Conservation (phyloP, 2,888 invertebrate genomes). For the Apamea crenata region DNA sequence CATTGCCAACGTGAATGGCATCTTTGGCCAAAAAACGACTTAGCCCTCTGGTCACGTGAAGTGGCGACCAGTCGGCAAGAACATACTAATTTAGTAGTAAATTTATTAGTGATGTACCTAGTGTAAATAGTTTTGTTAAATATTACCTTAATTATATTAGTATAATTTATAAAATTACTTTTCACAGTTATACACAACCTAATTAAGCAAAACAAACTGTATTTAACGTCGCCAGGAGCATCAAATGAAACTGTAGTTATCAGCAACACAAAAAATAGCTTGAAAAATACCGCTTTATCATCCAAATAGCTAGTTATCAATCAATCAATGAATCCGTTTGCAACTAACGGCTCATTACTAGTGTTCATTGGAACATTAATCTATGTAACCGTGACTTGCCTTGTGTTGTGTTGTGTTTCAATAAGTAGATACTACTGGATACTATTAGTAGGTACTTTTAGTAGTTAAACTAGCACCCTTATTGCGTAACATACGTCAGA, state of each 20-base stretch:
- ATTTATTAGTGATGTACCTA: no score
- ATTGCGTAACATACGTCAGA: no score
- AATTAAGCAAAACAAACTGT: constrained; percentile 5
- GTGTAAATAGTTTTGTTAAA: not conserved
- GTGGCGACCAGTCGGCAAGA: not conserved
- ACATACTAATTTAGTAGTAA: not conserved
- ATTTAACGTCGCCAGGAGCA: not conserved
- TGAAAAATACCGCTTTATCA: constrained; percentile 13
- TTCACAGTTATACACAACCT: not conserved
- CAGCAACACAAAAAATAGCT: not conserved
- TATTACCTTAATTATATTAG: not conserved
- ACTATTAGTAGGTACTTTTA: no score
- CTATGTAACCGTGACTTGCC: constrained; percentile 9
- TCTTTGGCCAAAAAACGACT: not conserved
- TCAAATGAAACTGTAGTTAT: not conserved
- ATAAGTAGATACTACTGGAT: not conserved
- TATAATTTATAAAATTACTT: not conserved
- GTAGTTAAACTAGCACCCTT: no score
- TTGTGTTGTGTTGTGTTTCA: not conserved
- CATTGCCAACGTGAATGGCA: not conserved
- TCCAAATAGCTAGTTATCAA: constrained; percentile 21
- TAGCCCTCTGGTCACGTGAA: not conserved
- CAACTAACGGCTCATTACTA: constrained; percentile 39
- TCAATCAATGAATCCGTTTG: constrained; percentile 22
- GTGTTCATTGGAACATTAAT: constrained; percentile 11